A percentile compares a stretch with the other conserved stretches of the same genome.
These are phyloP conservation scores for Cetoscarus ocellatus DNA, from an alignment of 2,797 vertebrate species.

Conservation along the genomic window DNA sequence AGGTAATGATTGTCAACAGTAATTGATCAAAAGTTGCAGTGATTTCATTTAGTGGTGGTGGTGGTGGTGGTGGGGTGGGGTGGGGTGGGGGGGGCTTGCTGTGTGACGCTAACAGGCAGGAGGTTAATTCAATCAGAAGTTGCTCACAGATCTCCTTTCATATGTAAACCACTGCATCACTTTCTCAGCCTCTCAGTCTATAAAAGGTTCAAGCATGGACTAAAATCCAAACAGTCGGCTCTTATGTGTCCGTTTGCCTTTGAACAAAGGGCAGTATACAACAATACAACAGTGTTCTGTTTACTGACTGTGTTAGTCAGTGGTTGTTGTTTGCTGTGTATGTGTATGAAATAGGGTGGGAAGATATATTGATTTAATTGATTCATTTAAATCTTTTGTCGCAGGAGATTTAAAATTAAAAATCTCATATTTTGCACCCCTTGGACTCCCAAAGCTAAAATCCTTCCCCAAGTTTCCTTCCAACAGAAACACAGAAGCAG, in stretches of 20 bases:
- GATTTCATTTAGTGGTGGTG: slow-evolving; percentile 3
- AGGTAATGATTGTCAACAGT: not conserved
- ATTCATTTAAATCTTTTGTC: too few species aligned
- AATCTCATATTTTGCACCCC: too few species aligned
- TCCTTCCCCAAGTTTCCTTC: too few species aligned
- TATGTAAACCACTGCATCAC: slow-evolving; percentile 13
- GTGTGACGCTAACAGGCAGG: not conserved
- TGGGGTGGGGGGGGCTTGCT: not conserved
- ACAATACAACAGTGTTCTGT: not conserved
- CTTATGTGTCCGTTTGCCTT: not conserved
- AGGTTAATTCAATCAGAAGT: slow-evolving; percentile 35
- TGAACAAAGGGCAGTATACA: not conserved
- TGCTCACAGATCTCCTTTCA: slow-evolving; percentile 7
- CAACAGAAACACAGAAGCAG: too few species aligned
- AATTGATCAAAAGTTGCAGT: slow-evolving; percentile 20
- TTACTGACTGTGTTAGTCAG: not conserved
- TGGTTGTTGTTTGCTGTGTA: too few species aligned
- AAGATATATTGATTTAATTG: too few species aligned
- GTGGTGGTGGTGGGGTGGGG: too few species aligned
- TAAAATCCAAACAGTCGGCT: not conserved
- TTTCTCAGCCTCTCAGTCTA: not conserved
- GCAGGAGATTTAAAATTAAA: too few species aligned
- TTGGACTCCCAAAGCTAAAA: too few species aligned
- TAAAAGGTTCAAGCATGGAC: not conserved
- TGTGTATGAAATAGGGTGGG: too few species aligned